Evolutionary conservation across 2,888 invertebrate genomes (phyloP).

Genomic region (Microctonus aethiopoides): DNA sequence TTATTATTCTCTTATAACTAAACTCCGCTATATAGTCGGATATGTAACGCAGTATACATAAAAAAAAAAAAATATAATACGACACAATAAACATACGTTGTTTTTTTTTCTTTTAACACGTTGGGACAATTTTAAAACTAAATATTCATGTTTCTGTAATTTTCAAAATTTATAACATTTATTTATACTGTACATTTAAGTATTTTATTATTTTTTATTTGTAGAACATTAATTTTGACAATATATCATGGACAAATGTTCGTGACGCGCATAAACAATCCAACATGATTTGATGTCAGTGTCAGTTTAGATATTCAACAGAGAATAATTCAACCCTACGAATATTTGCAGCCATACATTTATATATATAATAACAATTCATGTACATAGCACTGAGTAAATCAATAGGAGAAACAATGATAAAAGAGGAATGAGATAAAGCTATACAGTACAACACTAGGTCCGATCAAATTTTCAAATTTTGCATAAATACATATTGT

Average conservation of each 20-base stretch:
- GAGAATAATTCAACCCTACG: neutral
- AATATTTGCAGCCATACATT: conserved; percentile 14
- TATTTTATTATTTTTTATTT: neutral
- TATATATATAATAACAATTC: neutral
- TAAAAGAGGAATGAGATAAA: conserved; percentile 13
- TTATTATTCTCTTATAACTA: neutral
- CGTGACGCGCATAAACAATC: neutral
- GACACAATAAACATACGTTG: neutral
- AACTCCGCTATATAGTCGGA: neutral
- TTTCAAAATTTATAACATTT: neutral
- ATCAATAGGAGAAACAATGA: conserved; percentile 2
- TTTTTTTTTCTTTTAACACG: neutral
- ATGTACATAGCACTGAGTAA: conserved; percentile 9
- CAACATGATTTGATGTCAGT: neutral
- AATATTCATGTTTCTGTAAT: neutral
- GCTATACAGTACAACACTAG: conserved; percentile 19
- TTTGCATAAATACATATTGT: conserved; percentile 55
- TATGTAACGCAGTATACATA: neutral
- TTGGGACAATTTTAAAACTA: neutral
- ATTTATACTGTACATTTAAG: too few species aligned
- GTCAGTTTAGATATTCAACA: conserved; percentile 2
- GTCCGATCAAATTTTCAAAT: conserved; percentile 52
- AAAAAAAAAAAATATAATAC: neutral
- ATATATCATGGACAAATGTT: neutral
- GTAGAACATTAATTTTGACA: neutral